Evolutionary conservation across 2,888 invertebrate species (phyloP).

Genomic region (Cartodere bifasciata): DNA sequence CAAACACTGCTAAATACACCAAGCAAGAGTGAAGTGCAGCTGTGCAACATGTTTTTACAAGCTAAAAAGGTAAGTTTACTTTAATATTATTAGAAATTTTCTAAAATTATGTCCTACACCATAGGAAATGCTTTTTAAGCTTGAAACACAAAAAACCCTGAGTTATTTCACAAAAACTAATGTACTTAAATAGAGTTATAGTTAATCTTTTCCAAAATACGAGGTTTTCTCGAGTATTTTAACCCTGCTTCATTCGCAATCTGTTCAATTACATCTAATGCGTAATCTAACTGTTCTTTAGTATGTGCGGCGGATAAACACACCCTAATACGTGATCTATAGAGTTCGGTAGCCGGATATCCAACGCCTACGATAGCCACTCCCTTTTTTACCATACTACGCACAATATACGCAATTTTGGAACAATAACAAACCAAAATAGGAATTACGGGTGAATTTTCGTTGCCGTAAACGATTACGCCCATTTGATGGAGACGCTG

Average conservation of each 20-base stretch:
- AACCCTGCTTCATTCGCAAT: conserved; percentile 64
- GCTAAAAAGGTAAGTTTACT: too few relatives aligned
- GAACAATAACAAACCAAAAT: conserved; percentile 89
- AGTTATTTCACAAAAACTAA: too few relatives aligned
- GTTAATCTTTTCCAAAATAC: conserved; percentile 44
- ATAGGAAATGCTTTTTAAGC: too few relatives aligned
- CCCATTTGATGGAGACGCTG: conserved; percentile 72
- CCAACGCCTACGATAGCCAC: conserved; percentile 94
- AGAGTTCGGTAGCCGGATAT: conserved; percentile 92
- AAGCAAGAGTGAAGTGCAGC: too few relatives aligned
- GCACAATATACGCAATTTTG: conserved; percentile 85
- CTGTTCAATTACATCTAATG: conserved; percentile 56
- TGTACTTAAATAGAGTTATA: conserved; percentile 34
- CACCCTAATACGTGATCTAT: conserved; percentile 83
- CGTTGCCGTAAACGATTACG: conserved; percentile 84
- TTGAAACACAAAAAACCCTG: background rate
- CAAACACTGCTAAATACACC: too few relatives aligned
- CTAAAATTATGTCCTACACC: too few relatives aligned
- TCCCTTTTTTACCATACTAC: conserved; percentile 66
- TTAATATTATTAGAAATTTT: too few relatives aligned
- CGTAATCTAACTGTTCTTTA: conserved; percentile 83
- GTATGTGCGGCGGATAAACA: conserved; percentile 94
- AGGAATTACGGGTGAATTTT: conserved; percentile 93
- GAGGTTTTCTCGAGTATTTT: conserved; percentile 59
- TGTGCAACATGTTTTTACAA: too few relatives aligned